A percentile compares a stretch with the other conserved stretches of the same genome.
Conservation (phyloP, 2,797 vertebrate genomes). For the Poecilia velifera region DNA sequence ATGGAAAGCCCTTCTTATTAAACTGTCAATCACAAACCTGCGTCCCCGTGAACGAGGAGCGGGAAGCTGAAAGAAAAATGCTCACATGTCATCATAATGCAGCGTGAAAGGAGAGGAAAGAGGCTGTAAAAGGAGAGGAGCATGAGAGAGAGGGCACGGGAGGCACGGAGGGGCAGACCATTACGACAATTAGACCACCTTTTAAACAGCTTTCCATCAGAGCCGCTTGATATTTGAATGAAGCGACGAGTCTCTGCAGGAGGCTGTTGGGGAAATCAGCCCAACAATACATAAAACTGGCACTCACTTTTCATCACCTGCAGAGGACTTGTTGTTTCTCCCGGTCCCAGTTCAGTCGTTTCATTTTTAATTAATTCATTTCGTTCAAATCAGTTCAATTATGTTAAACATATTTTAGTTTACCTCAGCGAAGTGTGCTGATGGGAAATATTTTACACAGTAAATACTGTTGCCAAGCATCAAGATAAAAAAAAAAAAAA, state of each 20-base stretch:
- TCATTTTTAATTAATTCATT: slow-evolving; percentile 53
- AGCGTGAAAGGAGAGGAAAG: slow-evolving; percentile 57
- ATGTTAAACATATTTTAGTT: slow-evolving; percentile 32
- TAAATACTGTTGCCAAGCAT: slow-evolving; percentile 17
- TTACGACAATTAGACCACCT: slow-evolving; percentile 75
- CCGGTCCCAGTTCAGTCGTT: slow-evolving; percentile 35
- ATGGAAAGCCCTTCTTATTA: slow-evolving; percentile 79
- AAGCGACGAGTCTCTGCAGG: slow-evolving; percentile 63
- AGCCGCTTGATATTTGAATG: slow-evolving; percentile 79
- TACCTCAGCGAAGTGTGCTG: slow-evolving; percentile 13
- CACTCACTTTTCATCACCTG: slow-evolving; percentile 59
- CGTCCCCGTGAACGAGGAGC: slow-evolving; percentile 27
- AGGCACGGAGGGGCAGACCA: slow-evolving; percentile 63
- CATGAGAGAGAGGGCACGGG: slow-evolving; percentile 33
- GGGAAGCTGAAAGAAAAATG: slow-evolving; percentile 50
- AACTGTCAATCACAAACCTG: slow-evolving; percentile 72
- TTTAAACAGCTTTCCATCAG: slow-evolving; percentile 70
- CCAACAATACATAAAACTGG: slow-evolving; percentile 60
- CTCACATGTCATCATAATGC: slow-evolving; percentile 65
- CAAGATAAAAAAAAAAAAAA: neutral
- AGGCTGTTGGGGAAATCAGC: slow-evolving; percentile 69
- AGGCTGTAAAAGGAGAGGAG: slow-evolving; percentile 49
- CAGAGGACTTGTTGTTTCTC: slow-evolving; percentile 33
- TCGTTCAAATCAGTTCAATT: slow-evolving; percentile 34
- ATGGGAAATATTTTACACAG: slow-evolving; percentile 6